Conservation (phyloP, 1,140 invertebrate genomes). For the Aphelenchoides fujianensis region DNA sequence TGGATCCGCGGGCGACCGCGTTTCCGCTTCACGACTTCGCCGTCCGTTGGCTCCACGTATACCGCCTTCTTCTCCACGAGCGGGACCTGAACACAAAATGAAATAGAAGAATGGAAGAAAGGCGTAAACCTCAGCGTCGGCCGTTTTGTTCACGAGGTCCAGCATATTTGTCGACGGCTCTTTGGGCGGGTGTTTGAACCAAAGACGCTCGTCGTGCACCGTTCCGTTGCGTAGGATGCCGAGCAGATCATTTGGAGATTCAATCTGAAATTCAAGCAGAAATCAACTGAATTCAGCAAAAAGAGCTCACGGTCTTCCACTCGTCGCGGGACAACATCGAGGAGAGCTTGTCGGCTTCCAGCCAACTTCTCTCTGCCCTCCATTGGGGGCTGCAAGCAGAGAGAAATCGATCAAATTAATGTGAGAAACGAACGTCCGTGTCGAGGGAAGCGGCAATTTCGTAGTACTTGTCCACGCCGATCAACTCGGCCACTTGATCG, state of each 20-base stretch:
- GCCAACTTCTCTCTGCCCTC: not conserved
- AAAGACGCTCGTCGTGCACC: not conserved
- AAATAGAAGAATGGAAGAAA: not conserved
- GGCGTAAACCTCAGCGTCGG: no score
- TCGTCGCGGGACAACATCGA: constrained; percentile 8
- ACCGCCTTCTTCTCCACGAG: not conserved
- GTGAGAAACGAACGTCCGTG: no score
- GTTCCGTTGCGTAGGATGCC: not conserved
- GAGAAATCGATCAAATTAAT: no score
- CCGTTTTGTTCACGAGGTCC: no score
- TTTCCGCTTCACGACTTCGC: not conserved
- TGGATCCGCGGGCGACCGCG: not conserved
- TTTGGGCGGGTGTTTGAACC: not conserved
- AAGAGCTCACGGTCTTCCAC: constrained; percentile 12
- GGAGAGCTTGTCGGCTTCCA: constrained; percentile 5
- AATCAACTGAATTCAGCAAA: not conserved
- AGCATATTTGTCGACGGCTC: no score
- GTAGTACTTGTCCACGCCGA: not conserved
- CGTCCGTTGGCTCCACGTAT: not conserved
- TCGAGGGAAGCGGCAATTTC: not conserved
- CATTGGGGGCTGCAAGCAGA: constrained; percentile 1
- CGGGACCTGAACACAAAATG: not conserved
- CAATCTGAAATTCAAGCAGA: not conserved
- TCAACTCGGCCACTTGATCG: constrained; percentile 3
- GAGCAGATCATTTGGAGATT: constrained; percentile 9